A percentile compares a stretch with the other conserved stretches of the same genome.
phyloP scores from a whole-genome alignment of 1,140 invertebrate species.

The Drosophila orena region DNA sequence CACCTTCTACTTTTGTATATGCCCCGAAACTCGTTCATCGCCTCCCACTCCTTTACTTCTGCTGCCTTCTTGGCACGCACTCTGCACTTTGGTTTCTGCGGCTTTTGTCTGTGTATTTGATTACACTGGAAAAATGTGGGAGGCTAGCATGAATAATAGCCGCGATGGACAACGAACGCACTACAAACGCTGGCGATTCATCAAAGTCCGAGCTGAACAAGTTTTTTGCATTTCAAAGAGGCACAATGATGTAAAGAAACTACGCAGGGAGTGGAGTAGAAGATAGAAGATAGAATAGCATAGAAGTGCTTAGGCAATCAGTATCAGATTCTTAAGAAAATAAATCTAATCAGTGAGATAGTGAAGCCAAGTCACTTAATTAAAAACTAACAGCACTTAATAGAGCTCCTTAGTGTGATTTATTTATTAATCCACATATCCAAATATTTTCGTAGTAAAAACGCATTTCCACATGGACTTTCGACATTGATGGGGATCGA shows the following conservation, averaged over 20 bases:
- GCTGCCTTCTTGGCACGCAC: conserved; percentile 57
- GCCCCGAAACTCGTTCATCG: conserved; percentile 42
- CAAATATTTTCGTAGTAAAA: too few species aligned
- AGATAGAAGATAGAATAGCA: neutral
- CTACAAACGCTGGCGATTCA: conserved; percentile 72
- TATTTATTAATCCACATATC: too few species aligned
- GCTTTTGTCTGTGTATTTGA: conserved; percentile 59
- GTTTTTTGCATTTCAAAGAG: conserved; percentile 78
- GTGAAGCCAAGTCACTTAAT: too few species aligned
- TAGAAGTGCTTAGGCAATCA: too few species aligned
- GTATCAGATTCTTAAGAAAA: too few species aligned
- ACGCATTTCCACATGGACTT: too few species aligned
- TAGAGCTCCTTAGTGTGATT: neutral
- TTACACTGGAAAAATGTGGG: conserved; percentile 4
- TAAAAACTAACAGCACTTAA: too few species aligned
- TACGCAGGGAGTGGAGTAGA: neutral
- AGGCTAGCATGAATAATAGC: conserved; percentile 71
- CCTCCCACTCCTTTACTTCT: conserved; percentile 4
- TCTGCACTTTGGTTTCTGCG: conserved; percentile 69
- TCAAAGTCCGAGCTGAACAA: conserved; percentile 79
- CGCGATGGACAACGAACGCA: conserved; percentile 40
- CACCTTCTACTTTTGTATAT: conserved; percentile 14
- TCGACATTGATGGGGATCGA: conserved; percentile 10
- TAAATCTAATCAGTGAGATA: too few species aligned
- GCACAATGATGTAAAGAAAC: conserved; percentile 39